Evolutionary conservation across 2,113 vertebrate genomes (phyloP).

Genomic region (Macaca nemestrina): DNA sequence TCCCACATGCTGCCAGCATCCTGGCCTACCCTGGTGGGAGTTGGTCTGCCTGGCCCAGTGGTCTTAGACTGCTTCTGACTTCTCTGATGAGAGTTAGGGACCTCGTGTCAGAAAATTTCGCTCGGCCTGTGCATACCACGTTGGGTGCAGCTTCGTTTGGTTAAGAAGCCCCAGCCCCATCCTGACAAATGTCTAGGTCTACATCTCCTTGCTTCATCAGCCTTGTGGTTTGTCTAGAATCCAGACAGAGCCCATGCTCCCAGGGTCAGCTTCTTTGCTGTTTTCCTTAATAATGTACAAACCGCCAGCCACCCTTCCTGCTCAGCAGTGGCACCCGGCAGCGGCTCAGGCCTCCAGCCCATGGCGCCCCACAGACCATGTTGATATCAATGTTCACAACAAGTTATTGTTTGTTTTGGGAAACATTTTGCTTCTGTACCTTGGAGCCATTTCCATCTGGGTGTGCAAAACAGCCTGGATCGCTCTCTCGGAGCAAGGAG

Average conservation of each 20-base stretch:
- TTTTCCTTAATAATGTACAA: background rate
- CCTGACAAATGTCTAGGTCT: background rate
- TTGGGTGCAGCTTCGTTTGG: background rate
- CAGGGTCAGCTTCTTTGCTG: background rate
- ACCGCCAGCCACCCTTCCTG: background rate
- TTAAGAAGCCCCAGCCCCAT: background rate
- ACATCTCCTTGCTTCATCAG: background rate
- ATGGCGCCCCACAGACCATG: background rate
- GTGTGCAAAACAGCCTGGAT: background rate
- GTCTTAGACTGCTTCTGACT: background rate
- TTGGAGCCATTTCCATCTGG: background rate
- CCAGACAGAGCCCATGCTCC: background rate
- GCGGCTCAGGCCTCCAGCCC: background rate
- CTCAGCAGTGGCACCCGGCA: background rate
- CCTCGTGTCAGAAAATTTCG: rapidly evolving
- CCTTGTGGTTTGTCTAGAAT: background rate
- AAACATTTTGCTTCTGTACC: background rate
- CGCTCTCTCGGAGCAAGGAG: background rate
- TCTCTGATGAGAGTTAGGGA: background rate
- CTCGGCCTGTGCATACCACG: rapidly evolving
- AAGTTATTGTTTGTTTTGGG: background rate
- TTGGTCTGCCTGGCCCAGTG: rapidly evolving
- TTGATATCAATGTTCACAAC: background rate
- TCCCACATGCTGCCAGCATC: too few relatives aligned
- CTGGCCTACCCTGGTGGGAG: background rate